These are phyloP conservation scores for Stramonita haemastoma DNA, from an alignment of 2,888 invertebrate species.

Conservation along the genomic window DNA sequence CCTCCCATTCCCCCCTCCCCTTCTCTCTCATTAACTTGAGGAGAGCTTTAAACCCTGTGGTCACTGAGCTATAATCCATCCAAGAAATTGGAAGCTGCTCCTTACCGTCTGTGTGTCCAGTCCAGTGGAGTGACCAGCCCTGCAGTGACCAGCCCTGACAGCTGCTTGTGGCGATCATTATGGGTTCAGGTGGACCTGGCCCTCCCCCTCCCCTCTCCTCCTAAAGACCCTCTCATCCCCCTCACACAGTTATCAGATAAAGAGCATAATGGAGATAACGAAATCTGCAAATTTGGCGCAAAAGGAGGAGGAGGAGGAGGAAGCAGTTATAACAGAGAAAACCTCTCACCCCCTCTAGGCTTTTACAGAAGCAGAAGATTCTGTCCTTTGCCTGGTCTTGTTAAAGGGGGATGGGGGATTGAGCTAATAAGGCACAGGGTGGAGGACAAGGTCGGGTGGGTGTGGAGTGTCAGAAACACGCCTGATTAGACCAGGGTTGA, in stretches of 20 bases:
- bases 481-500: background rate
- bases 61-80: background rate
- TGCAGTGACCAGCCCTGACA: background rate
- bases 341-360: background rate
- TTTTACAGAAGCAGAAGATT: background rate
- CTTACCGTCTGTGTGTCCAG: background rate
- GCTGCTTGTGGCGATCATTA: background rate
- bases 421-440: background rate
- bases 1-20: too few relatives aligned
- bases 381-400: background rate
- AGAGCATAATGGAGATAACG: too few relatives aligned
- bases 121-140: background rate
- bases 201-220: background rate
- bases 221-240: background rate
- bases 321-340: background rate
- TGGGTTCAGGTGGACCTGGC: background rate
- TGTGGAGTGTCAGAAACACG: background rate
- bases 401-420: background rate
- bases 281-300: background rate
- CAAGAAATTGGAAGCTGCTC: background rate
- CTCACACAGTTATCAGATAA: too few relatives aligned
- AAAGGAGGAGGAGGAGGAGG: background rate
- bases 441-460: background rate
- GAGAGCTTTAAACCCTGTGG: background rate
- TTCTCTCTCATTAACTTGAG: too few relatives aligned